Base-by-base conservation (phyloP, 2,888 invertebrate species). In the Euproctis similis region DNA sequence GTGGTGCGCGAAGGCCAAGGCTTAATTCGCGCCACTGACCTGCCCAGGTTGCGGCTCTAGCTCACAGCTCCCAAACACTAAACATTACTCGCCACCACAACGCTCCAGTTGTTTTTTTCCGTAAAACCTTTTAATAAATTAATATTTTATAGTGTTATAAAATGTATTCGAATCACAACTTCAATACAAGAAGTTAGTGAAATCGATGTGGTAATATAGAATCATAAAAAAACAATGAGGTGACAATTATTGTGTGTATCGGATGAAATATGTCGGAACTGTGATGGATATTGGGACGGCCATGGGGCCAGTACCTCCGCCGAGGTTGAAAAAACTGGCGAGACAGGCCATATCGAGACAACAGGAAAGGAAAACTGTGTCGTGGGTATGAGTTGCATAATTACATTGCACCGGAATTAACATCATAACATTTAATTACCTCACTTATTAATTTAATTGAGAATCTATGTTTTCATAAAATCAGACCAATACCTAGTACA, bases 1-100 rank as follows among this genome's bases (percentile, higher is more conserved):
- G 60, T 64, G 67, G 53, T 39, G 71, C 80, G 71, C 59, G 80
- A 80, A 82, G 81, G 81, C 64, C 78, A 77, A 77, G 82, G 81
- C 50, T 60, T 61, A 50, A 61, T 59, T 59, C 59, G 63, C 68
- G 59, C 64, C 57, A 57, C 54, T 68, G 68, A 66, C 63, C 66
- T 57, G 41, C 47, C 48, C 46, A n/a, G n/a, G n/a, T n/a, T n/a
- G n/a, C n/a, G n/a, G n/a, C n/a, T n/a, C n/a, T n/a, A n/a, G n/a
- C n/a, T 14, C 39, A 35, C 28, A 42, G 42, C 36, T 44, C 41
- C 51, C 42, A 35, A 41, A 47, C 36, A 33, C 19, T 28, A 50
- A 59, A 45, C 44, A 39, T 28, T 29, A 16, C 26, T 38, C 39
- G 24, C 36, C 30, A 35, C 31, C 48, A 41, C 31, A 39, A 42